Conservation (phyloP, 2,113 vertebrate species). For the Peromyscus leucopus region DNA sequence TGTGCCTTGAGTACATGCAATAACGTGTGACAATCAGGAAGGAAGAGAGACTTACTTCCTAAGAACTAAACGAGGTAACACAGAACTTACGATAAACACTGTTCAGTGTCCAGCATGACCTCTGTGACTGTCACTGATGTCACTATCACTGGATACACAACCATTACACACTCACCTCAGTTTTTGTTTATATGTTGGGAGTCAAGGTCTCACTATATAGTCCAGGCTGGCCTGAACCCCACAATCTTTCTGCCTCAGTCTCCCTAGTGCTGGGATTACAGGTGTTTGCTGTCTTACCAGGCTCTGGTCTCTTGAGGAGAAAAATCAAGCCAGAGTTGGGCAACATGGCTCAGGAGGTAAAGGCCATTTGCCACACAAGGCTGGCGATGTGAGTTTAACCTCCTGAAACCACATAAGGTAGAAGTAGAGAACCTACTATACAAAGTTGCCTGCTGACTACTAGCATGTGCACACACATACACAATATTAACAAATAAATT, state of each 20-base stretch:
- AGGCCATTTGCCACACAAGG: neutral
- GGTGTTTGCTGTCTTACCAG: neutral
- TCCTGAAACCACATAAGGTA: neutral
- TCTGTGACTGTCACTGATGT: neutral
- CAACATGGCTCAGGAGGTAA: neutral
- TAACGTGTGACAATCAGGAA: neutral
- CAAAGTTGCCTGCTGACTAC: neutral
- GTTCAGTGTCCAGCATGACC: neutral
- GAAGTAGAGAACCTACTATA: neutral
- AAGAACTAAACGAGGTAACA: neutral
- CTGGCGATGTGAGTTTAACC: neutral
- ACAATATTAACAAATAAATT: neutral
- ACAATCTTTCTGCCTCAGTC: neutral
- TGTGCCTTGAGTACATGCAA: neutral
- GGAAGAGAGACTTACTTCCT: neutral
- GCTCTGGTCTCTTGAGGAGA: neutral
- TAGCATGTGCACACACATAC: neutral
- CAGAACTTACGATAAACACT: neutral
- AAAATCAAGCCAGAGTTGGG: neutral
- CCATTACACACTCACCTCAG: neutral
- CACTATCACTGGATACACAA: neutral
- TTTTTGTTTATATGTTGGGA: neutral
- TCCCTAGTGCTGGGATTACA: neutral
- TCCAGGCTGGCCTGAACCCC: neutral
- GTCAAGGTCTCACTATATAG: neutral